A percentile compares a stretch with the other conserved stretches of the same genome.
These are phyloP conservation scores for Apus apus DNA, from an alignment of 2,113 vertebrate genomes.

Conservation along the genomic window DNA sequence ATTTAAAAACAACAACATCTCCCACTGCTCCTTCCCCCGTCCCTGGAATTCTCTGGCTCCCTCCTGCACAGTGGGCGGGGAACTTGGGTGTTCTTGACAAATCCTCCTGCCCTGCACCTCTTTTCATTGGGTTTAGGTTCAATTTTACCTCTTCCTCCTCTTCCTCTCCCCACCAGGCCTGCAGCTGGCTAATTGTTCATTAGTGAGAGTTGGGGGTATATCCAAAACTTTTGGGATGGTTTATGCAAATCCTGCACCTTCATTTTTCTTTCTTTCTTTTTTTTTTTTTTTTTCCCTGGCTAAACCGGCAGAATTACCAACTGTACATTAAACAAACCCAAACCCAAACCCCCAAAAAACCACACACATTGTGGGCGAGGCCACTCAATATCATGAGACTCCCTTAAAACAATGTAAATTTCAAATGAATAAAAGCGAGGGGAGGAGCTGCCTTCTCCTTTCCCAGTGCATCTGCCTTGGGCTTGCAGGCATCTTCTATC, in stretches of 20 bases:
- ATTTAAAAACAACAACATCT: conserved; percentile 62
- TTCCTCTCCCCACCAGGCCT: conserved; percentile 45
- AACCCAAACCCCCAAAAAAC: conserved; percentile 44
- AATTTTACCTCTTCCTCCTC: conserved; percentile 50
- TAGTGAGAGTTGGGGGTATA: background rate
- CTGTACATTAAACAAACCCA: background rate
- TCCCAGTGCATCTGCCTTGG: background rate
- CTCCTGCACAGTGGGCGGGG: conserved; percentile 52
- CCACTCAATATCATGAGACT: conserved; percentile 42
- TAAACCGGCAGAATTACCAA: conserved; percentile 34
- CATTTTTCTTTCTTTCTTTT: background rate
- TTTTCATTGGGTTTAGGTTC: conserved; percentile 29
- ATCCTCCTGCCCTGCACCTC: background rate
- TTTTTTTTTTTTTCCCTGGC: background rate
- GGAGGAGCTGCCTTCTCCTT: conserved; percentile 14
- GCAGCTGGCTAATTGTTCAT: conserved; percentile 62
- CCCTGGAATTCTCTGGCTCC: conserved; percentile 47
- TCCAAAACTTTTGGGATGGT: conserved; percentile 39
- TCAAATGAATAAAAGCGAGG: background rate
- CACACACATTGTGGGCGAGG: conserved; percentile 67
- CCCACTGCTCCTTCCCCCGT: conserved; percentile 49
- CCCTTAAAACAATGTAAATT: conserved; percentile 52
- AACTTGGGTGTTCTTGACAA: conserved; percentile 26
- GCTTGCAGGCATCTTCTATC: background rate
- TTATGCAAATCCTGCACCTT: conserved; percentile 53